Percentiles rank a stretch among this genome's conserved stretches.
phyloP scores from a whole-genome alignment of 2,888 invertebrate species.

The Syrista parreyssii region DNA sequence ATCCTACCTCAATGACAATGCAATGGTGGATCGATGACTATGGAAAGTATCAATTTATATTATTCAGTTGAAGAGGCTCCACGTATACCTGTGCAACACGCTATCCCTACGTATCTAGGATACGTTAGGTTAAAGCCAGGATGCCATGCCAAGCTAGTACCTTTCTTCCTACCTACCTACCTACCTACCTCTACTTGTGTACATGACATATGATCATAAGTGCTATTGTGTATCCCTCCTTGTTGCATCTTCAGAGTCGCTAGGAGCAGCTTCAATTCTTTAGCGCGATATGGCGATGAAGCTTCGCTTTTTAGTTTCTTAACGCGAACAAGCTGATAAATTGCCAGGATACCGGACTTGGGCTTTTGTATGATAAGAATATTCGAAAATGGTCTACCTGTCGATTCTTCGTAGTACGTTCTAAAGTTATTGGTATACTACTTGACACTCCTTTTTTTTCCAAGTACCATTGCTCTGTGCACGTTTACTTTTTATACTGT shows the following conservation, averaged over 20 bases:
- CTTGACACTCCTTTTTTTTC: background rate
- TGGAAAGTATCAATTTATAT: background rate
- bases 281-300: background rate
- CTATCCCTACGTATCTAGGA: constrained; percentile 7
- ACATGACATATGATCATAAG: background rate
- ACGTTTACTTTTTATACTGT: background rate
- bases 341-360: background rate
- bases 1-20: background rate
- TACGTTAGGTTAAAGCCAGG: constrained; percentile 24
- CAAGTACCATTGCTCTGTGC: background rate
- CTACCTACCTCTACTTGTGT: background rate
- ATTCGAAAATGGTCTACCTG: background rate
- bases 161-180: too few relatives aligned
- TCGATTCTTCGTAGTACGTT: background rate
- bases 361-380: background rate
- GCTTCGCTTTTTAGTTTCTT: background rate
- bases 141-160: constrained; percentile 60
- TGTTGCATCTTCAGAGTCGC: background rate
- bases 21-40: background rate
- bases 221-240: background rate
- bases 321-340: background rate
- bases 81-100: background rate
- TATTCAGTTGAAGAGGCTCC: background rate
- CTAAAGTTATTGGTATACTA: background rate
- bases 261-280: background rate